Percentiles rank a stretch among this genome's conserved stretches.
These are phyloP conservation scores for Heliothis peltigera DNA, from an alignment of 2,888 invertebrate species.

Conservation along the genomic window DNA sequence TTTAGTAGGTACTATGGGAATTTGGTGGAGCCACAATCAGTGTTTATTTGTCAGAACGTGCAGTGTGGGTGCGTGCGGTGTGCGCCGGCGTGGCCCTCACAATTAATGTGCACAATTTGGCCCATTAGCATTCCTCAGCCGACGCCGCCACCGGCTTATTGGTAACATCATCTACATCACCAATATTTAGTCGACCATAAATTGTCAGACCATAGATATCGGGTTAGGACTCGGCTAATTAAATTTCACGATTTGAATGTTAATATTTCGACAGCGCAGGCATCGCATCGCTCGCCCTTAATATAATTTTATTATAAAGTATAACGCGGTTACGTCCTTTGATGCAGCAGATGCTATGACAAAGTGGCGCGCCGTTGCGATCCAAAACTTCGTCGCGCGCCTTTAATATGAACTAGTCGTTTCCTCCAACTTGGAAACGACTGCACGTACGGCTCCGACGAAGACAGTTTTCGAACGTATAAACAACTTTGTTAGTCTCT, in stretches of 20 bases:
- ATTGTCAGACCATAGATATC: conserved; percentile 70
- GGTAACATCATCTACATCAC: conserved; percentile 76
- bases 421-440: conserved; percentile 75
- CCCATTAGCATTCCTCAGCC: conserved; percentile 80
- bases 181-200: conserved; percentile 76
- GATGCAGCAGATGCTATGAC: conserved; percentile 75
- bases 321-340: conserved; percentile 68
- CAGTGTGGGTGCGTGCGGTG: conserved; percentile 23
- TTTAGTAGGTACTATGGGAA: conserved; percentile 48
- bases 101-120: conserved; percentile 78
- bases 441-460: conserved; percentile 71
- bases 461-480: conserved; percentile 75
- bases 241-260: conserved; percentile 70
- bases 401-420: conserved; percentile 80
- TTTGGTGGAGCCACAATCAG: conserved; percentile 59
- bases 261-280: conserved; percentile 60
- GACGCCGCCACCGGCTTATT: conserved; percentile 71
- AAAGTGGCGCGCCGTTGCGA: conserved; percentile 73
- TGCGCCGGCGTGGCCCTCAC: conserved; percentile 65
- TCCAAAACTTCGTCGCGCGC: conserved; percentile 74
- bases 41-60: conserved; percentile 39
- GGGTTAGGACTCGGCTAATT: conserved; percentile 62
- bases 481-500: conserved; percentile 77
- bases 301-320: conserved; percentile 70
- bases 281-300: conserved; percentile 56